Conservation (phyloP, 2,113 vertebrate species). For the Phalacrocorax carbo region DNA sequence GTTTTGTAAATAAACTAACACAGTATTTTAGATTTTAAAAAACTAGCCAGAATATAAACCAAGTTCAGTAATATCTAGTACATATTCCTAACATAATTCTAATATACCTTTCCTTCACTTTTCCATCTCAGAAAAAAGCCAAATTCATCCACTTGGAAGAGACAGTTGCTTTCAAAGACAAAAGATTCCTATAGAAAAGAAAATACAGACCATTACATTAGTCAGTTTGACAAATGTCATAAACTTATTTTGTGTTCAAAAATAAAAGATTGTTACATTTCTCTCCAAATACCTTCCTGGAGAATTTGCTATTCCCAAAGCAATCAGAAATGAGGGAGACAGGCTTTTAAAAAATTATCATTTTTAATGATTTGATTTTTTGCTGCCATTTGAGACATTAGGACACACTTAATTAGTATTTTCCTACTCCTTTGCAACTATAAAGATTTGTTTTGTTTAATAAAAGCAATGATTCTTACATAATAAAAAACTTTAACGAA, state of each 20-base stretch:
- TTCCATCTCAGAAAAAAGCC: constrained; percentile 98
- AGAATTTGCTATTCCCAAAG: not conserved
- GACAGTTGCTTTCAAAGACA: constrained; percentile 92
- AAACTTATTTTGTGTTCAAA: not conserved
- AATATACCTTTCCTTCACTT: constrained; percentile 93
- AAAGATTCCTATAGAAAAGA: constrained; percentile 86
- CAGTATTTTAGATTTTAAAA: not conserved
- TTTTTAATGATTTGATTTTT: not conserved
- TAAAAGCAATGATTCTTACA: not conserved
- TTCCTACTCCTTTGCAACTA: not conserved
- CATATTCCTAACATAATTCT: not conserved
- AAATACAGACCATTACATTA: not conserved
- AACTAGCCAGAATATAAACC: not conserved
- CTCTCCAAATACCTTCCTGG: not conserved
- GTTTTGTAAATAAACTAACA: not conserved
- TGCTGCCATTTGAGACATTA: not conserved
- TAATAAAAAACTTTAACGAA: not conserved
- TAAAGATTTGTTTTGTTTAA: not conserved
- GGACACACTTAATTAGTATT: not conserved
- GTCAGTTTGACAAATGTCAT: not conserved
- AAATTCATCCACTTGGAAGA: constrained; percentile 93
- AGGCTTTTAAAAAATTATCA: not conserved
- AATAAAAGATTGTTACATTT: not conserved
- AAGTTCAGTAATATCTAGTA: not conserved
- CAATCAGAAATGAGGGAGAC: not conserved